Percentiles rank a stretch among this genome's conserved stretches.
Conservation (phyloP, 2,113 vertebrate species). For the Chaenocephalus aceratus region DNA sequence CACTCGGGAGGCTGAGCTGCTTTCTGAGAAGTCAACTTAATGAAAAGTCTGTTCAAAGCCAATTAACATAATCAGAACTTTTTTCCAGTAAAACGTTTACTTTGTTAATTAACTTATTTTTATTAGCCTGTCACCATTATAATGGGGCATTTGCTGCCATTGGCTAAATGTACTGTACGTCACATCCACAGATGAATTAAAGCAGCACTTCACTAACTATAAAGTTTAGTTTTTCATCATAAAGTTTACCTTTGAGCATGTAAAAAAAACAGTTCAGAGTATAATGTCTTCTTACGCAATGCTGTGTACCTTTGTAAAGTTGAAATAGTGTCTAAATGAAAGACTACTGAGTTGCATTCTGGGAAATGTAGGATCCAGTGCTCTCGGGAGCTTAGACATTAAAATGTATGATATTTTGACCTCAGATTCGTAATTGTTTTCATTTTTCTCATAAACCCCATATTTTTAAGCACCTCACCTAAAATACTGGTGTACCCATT, state of each 20-base stretch:
- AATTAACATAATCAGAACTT: slow-evolving; percentile 39
- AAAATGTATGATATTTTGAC: neutral
- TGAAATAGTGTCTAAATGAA: neutral
- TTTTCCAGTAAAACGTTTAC: slow-evolving; percentile 38
- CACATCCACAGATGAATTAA: slow-evolving; percentile 50
- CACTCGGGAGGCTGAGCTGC: slow-evolving; percentile 16
- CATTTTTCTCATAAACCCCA: neutral
- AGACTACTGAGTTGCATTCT: neutral
- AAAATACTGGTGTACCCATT: neutral
- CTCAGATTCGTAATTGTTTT: neutral
- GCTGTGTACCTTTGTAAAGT: neutral
- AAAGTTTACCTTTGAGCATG: neutral
- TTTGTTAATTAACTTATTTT: slow-evolving; percentile 53
- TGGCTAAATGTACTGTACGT: slow-evolving; percentile 18
- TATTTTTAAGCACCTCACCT: neutral
- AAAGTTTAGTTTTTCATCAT: neutral
- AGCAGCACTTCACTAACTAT: slow-evolving; percentile 21
- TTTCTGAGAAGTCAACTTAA: slow-evolving; percentile 41
- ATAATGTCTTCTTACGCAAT: neutral
- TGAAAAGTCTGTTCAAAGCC: slow-evolving; percentile 53
- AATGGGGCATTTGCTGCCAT: slow-evolving; percentile 10
- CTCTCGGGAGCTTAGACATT: neutral
- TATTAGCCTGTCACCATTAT: slow-evolving; percentile 43
- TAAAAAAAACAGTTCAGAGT: neutral
- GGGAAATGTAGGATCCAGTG: slow-evolving; percentile 14